Percentiles rank a stretch among this genome's conserved stretches.
phyloP scores from a whole-genome alignment of 1,140 invertebrate genomes.

The Atta cephalotes region DNA sequence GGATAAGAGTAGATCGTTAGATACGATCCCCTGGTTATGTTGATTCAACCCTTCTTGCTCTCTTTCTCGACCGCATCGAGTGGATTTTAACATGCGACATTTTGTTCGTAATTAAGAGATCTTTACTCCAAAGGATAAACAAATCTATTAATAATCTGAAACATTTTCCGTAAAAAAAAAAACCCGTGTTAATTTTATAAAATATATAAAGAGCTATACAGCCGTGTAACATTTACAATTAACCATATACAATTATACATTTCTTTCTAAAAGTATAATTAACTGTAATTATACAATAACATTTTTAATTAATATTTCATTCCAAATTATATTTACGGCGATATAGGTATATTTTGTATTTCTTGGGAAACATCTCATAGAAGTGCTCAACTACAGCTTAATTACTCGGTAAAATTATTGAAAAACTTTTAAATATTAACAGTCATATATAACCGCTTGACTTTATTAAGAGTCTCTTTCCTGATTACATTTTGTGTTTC shows the following conservation, averaged over 20 bases:
- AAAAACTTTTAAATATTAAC: not conserved
- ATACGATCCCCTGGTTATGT: slow-evolving; percentile 43
- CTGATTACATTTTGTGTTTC: not conserved
- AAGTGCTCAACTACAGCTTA: not conserved
- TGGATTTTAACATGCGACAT: slow-evolving; percentile 12
- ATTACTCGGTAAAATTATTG: not conserved
- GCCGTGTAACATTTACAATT: not conserved
- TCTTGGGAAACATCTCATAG: not conserved
- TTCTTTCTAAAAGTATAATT: not conserved
- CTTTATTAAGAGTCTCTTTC: not conserved
- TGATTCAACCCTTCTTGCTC: slow-evolving; percentile 13
- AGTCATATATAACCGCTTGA: not conserved
- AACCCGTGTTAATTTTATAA: not conserved
- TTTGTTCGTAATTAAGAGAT: not conserved
- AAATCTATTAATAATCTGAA: not conserved
- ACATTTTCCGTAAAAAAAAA: not conserved
- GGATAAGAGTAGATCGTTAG: slow-evolving; percentile 26
- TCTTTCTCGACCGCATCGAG: not conserved
- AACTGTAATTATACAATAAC: not conserved
- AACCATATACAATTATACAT: not conserved
- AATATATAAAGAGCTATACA: not conserved
- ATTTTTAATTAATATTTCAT: not conserved
- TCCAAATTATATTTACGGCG: not conserved
- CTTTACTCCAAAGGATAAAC: not conserved
- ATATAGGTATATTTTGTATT: too few species aligned